phyloP scores from a whole-genome alignment of 2,888 invertebrate species.

The Orgyia antiqua region DNA sequence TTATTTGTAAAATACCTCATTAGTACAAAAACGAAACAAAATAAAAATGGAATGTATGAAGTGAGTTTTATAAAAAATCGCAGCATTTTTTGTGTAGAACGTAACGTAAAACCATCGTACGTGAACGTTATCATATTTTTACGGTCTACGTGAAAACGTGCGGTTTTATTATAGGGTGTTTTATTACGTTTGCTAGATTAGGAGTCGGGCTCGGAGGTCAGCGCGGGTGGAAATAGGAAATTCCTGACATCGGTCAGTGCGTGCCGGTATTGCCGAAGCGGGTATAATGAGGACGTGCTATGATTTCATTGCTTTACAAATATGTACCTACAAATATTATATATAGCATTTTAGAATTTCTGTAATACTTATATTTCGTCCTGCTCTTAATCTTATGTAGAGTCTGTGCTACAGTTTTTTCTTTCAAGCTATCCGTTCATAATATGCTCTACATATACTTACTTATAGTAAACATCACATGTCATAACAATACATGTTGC shows the following conservation, averaged over 20 bases:
- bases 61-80: slow-evolving; percentile 21
- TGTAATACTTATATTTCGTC: too few species aligned
- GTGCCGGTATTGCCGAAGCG: slow-evolving; percentile 17
- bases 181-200: slow-evolving; percentile 74
- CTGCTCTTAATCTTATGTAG: too few species aligned
- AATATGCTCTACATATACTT: too few species aligned
- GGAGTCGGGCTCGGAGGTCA: slow-evolving; percentile 36
- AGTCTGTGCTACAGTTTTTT: too few species aligned
- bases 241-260: slow-evolving; percentile 35
- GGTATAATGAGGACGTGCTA: slow-evolving; percentile 22
- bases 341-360: too few species aligned
- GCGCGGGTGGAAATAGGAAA: slow-evolving; percentile 40
- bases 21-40: slow-evolving; percentile 32
- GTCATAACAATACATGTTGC: too few species aligned
- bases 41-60: slow-evolving; percentile 23
- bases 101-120: slow-evolving; percentile 34
- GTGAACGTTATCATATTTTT: slow-evolving; percentile 77
- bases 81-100: slow-evolving; percentile 16
- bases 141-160: slow-evolving; percentile 70
- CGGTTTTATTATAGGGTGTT: slow-evolving; percentile 65
- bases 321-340: not conserved
- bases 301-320: slow-evolving; percentile 12
- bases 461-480: too few species aligned
- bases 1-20: slow-evolving; percentile 38
- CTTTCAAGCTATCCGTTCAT: too few species aligned